Percentiles rank a stretch among this genome's conserved stretches.
Evolutionary conservation across 2,888 invertebrate genomes (phyloP).

Genomic region (Lomographa bimaculata): DNA sequence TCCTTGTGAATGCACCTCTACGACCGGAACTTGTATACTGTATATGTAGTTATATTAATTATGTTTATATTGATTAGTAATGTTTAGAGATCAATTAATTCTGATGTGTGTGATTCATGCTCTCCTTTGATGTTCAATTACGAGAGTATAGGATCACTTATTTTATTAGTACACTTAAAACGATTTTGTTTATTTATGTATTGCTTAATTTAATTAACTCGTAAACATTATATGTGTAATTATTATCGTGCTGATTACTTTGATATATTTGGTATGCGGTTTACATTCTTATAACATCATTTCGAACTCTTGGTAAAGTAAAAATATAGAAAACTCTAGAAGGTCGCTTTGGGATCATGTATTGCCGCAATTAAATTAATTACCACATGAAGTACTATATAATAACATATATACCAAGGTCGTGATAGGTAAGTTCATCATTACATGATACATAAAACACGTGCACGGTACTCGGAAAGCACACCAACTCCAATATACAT

Average conservation of each 20-base stretch:
- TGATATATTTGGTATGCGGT: too few relatives aligned
- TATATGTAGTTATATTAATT: too few relatives aligned
- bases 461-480: conserved; percentile 10
- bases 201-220: too few relatives aligned
- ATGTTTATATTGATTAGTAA: conserved; percentile 6
- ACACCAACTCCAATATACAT: too few relatives aligned
- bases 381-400: conserved; percentile 38
- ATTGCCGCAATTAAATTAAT: conserved; percentile 37
- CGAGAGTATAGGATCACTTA: too few relatives aligned
- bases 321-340: conserved; percentile 3
- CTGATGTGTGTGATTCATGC: too few relatives aligned
- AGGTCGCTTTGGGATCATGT: background rate
- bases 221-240: too few relatives aligned
- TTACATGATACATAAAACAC: conserved; percentile 25
- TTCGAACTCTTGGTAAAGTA: conserved; percentile 1
- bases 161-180: too few relatives aligned
- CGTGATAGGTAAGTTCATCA: conserved; percentile 41
- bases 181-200: too few relatives aligned
- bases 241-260: too few relatives aligned
- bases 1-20: conserved; percentile 39
- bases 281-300: conserved; percentile 1
- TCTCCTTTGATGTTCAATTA: too few relatives aligned
- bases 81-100: conserved; percentile 4
- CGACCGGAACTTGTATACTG: conserved; percentile 28
- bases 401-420: too few relatives aligned